A percentile compares a stretch with the other conserved stretches of the same genome.
Conservation (phyloP, 2,888 invertebrate species). For the Acanthosepion pharaonis region DNA sequence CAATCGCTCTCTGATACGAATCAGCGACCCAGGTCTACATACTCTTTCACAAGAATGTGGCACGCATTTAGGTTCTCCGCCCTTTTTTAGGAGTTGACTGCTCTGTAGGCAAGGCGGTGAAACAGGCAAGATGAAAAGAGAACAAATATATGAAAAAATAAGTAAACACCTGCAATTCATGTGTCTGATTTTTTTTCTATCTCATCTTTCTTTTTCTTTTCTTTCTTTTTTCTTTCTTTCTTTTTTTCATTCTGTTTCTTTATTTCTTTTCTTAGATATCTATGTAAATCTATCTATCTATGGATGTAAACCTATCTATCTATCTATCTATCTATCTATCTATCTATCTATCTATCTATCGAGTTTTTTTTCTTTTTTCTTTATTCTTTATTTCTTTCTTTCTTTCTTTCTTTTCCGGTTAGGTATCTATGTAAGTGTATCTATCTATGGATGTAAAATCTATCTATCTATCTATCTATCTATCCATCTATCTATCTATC, state of each 20-base stretch:
- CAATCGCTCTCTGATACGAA: slow-evolving; percentile 18
- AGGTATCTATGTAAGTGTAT: background rate
- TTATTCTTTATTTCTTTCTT: background rate
- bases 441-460: background rate
- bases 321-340: background rate
- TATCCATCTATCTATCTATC: too few relatives aligned
- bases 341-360: too few relatives aligned
- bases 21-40: slow-evolving; percentile 4
- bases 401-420: background rate
- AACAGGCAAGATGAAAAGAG: background rate
- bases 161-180: background rate
- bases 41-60: slow-evolving; percentile 17
- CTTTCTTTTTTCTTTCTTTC: background rate
- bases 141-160: background rate
- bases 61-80: background rate
- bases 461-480: background rate
- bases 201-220: background rate
- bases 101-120: background rate
- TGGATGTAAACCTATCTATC: background rate
- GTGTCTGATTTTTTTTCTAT: background rate
- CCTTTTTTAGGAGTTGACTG: background rate
- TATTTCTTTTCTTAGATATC: background rate
- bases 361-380: background rate
- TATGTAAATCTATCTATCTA: background rate
- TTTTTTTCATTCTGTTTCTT: background rate